phyloP scores from a whole-genome alignment of 2,888 invertebrate species.

The Lamproptera curius region DNA sequence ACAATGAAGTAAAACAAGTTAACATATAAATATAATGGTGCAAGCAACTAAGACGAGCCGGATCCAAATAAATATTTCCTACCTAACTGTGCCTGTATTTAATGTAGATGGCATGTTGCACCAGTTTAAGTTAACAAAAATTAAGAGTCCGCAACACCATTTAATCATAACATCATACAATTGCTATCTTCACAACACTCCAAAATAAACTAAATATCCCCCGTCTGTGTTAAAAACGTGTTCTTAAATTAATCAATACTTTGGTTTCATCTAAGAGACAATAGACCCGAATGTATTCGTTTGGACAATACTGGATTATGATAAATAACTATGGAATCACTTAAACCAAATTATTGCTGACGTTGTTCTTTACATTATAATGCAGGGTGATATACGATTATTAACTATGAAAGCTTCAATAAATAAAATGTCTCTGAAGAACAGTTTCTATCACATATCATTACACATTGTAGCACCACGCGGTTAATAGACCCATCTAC shows the following conservation, averaged over 20 bases:
- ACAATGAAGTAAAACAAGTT: conserved; percentile 61
- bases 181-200: background rate
- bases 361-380: conserved; percentile 44
- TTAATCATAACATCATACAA: background rate
- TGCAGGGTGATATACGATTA: conserved; percentile 61
- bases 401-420: conserved; percentile 72
- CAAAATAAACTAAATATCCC: conserved; percentile 8
- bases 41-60: conserved; percentile 30
- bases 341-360: conserved; percentile 69
- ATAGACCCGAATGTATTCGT: conserved; percentile 43
- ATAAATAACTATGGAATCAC: conserved; percentile 51
- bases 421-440: conserved; percentile 77
- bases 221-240: conserved; percentile 41
- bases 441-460: conserved; percentile 76
- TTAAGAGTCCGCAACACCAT: conserved; percentile 5
- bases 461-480: conserved; percentile 77
- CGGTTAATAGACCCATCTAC: conserved; percentile 77
- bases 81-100: conserved; percentile 39
- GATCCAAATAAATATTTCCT: conserved; percentile 52
- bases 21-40: conserved; percentile 38
- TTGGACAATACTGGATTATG: conserved; percentile 44
- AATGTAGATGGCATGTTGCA: conserved; percentile 5
- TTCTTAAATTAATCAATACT: conserved; percentile 45
- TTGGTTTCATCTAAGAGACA: conserved; percentile 54
- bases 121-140: conserved; percentile 3